Conservation (phyloP, 2,888 invertebrate genomes). For the Ichneumoninae sp. region DNA sequence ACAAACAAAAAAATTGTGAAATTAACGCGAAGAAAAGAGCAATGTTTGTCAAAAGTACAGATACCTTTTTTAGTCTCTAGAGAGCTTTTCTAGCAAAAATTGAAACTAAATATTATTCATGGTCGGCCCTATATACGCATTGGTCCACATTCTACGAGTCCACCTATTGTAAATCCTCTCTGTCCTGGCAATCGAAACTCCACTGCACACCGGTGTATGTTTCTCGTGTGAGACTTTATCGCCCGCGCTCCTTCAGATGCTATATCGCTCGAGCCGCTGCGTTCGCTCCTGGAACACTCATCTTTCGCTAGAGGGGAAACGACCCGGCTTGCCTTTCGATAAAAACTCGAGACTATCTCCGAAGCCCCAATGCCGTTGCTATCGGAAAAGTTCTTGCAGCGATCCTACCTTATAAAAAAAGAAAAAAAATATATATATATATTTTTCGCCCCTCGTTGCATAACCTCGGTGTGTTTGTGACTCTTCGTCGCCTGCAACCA, state of each 20-base stretch:
- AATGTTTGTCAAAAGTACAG: too few relatives aligned
- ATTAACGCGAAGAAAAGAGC: too few relatives aligned
- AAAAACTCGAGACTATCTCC: neutral
- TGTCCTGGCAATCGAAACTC: neutral
- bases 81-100: neutral
- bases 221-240: neutral
- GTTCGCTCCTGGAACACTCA: neutral
- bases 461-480: neutral
- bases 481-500: neutral
- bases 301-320: neutral
- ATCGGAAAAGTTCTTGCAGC: slow-evolving; percentile 5
- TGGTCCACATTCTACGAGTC: neutral
- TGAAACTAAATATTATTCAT: neutral
- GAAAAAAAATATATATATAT: neutral
- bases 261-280: neutral
- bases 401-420: neutral
- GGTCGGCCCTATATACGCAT: neutral
- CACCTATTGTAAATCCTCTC: neutral
- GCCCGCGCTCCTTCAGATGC: neutral
- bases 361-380: neutral
- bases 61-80: too few relatives aligned
- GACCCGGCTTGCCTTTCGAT: slow-evolving; percentile 3
- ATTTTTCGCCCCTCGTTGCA: neutral
- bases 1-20: neutral
- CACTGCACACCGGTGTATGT: neutral